Conservation (phyloP, 2,797 vertebrate genomes). For the Myiotriccus ornatus region DNA sequence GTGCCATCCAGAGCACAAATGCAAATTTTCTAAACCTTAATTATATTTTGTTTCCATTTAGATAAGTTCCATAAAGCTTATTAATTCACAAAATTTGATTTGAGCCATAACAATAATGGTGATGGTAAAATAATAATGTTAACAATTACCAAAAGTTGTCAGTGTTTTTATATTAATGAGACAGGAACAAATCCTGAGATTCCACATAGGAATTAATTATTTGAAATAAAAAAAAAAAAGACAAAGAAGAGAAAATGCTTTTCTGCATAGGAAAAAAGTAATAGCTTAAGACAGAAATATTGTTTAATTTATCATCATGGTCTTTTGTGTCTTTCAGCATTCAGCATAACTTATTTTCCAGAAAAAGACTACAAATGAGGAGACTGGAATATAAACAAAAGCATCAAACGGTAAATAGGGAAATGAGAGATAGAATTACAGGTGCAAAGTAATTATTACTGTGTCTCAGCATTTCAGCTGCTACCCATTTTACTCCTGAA, state of each 20-base stretch:
- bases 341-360: constrained; percentile 7
- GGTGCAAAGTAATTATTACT: constrained; percentile 13
- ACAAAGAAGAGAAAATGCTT: background rate
- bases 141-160: background rate
- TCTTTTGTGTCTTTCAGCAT: background rate
- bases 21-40: background rate
- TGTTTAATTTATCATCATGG: constrained; percentile 32
- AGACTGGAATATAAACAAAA: constrained; percentile 53
- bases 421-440: constrained; percentile 29
- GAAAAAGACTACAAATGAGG: constrained; percentile 22
- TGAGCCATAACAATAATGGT: background rate
- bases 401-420: constrained; percentile 10
- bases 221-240: background rate
- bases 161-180: constrained; percentile 1
- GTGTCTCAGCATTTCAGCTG: constrained; percentile 5
- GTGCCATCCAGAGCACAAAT: background rate
- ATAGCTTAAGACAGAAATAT: background rate
- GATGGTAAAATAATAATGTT: background rate
- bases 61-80: background rate
- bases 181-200: background rate
- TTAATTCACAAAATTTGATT: constrained; percentile 10
- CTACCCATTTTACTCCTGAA: constrained; percentile 25
- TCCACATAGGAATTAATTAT: background rate
- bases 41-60: background rate
- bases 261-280: background rate